Evolutionary conservation across 2,113 vertebrate genomes (phyloP).

Genomic region (Gavialis gangeticus): DNA sequence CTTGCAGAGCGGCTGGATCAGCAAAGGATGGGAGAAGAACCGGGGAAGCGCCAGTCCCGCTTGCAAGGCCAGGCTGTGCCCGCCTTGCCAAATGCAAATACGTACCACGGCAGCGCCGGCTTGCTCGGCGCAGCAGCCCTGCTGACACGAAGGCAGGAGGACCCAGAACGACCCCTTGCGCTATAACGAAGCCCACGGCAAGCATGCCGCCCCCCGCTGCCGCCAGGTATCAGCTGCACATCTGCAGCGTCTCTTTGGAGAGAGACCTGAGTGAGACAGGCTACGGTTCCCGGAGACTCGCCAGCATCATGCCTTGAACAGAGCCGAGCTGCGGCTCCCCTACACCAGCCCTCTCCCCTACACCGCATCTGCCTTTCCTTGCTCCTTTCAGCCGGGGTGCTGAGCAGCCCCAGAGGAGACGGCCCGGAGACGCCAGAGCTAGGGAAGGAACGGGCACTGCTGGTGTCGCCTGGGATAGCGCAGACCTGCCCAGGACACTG

Average conservation of each 20-base stretch:
- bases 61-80: background rate
- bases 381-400: background rate
- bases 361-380: background rate
- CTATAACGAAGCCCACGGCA: background rate
- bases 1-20: background rate
- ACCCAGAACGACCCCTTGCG: fast-evolving
- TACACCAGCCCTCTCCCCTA: fast-evolving
- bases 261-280: background rate
- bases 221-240: fast-evolving
- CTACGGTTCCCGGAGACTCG: fast-evolving
- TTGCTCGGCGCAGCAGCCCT: fast-evolving
- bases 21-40: background rate
- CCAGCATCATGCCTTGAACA: background rate
- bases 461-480: background rate
- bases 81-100: background rate
- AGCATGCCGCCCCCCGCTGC: background rate
- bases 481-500: background rate
- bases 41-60: background rate
- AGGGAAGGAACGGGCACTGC: background rate
- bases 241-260: fast-evolving
- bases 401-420: background rate
- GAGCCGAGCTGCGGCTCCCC: background rate
- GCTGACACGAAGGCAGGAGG: background rate
- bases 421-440: background rate
- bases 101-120: background rate